Conservation (phyloP, 2,888 invertebrate species). For the Ditula angustiorana region DNA sequence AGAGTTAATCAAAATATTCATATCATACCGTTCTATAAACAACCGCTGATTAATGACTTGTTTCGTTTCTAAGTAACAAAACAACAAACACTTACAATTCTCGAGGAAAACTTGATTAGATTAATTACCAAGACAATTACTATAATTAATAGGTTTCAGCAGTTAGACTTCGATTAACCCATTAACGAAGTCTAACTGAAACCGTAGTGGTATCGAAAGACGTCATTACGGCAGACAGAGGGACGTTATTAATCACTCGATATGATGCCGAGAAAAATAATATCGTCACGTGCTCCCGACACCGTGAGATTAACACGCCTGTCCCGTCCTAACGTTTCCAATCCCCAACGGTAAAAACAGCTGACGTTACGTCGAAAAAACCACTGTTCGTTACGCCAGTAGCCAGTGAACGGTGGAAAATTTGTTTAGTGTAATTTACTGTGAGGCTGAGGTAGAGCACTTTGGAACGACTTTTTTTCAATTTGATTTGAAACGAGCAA, state of each 20-base stretch:
- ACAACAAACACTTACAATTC: constrained; percentile 23
- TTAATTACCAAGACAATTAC: constrained; percentile 26
- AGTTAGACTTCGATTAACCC: constrained; percentile 57
- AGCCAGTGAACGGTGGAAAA: constrained; percentile 25
- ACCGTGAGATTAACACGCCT: constrained; percentile 80
- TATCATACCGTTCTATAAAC: too few relatives aligned
- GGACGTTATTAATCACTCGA: constrained; percentile 81
- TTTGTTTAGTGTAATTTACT: constrained; percentile 38
- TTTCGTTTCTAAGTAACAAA: constrained; percentile 18
- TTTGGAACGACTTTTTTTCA: not conserved
- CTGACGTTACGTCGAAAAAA: constrained; percentile 37
- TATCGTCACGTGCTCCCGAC: constrained; percentile 82
- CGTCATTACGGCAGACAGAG: constrained; percentile 72
- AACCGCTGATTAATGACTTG: constrained; percentile 8
- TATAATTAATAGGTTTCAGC: constrained; percentile 54
- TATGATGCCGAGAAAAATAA: constrained; percentile 79
- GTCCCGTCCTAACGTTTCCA: constrained; percentile 49
- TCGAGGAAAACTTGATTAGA: constrained; percentile 1
- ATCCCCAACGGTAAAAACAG: constrained; percentile 35
- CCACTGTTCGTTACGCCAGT: constrained; percentile 27
- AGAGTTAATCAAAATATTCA: too few relatives aligned
- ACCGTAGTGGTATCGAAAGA: constrained; percentile 59
- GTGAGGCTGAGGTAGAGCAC: constrained; percentile 13
- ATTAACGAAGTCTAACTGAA: constrained; percentile 54
- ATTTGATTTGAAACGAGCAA: not conserved